A percentile compares a stretch with the other conserved stretches of the same genome.
Conservation (phyloP, 2,113 vertebrate genomes). For the Enhydra lutris region DNA sequence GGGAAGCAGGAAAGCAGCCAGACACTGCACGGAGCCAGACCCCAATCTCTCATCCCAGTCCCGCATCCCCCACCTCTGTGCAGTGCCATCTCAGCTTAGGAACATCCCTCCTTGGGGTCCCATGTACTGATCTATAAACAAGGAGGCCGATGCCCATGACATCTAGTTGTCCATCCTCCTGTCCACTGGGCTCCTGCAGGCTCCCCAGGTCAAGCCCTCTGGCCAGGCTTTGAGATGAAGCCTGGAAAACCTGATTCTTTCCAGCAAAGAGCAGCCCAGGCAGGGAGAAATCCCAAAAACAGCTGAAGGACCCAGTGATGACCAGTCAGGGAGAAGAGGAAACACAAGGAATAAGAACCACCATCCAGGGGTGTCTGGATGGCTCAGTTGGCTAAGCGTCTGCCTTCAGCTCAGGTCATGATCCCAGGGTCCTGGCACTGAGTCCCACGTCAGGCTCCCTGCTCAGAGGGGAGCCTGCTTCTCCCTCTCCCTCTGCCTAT, state of each 20-base stretch:
- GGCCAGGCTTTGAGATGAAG: neutral
- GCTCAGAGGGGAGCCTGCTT: too few species aligned
- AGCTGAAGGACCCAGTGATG: neutral
- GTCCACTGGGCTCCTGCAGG: neutral
- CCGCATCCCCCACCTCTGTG: neutral
- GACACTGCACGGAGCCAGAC: accelerated
- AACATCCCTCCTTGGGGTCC: neutral
- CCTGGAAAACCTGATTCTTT: neutral
- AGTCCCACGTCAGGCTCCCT: neutral
- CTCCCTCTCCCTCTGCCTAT: too few species aligned
- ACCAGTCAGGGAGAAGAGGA: neutral
- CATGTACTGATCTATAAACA: neutral
- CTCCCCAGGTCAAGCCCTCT: neutral
- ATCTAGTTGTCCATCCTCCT: neutral
- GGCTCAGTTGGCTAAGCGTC: neutral
- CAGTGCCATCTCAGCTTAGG: neutral
- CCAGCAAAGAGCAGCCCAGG: neutral
- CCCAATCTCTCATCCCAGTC: neutral
- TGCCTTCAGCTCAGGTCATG: neutral
- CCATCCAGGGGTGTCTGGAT: neutral
- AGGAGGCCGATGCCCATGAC: neutral
- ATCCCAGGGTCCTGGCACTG: neutral
- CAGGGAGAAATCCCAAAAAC: neutral
- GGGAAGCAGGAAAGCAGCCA: neutral
- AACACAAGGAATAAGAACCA: neutral